A percentile compares a stretch with the other conserved stretches of the same genome.
phyloP scores from a whole-genome alignment of 64 coral and sea anemone genomes.

The Actinia tenebrosa region DNA sequence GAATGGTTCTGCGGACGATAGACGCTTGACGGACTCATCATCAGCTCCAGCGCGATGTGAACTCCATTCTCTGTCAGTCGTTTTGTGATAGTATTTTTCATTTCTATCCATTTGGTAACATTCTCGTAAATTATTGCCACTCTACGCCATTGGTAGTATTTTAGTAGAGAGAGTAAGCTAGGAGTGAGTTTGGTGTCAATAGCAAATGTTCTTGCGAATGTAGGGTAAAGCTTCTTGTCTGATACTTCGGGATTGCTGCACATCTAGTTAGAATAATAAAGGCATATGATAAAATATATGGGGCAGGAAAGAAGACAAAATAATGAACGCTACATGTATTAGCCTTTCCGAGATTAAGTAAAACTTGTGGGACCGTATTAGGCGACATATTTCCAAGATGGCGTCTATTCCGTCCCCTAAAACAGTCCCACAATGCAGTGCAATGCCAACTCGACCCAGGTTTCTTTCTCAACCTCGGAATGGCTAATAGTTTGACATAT shows the following conservation, averaged over 20 bases:
- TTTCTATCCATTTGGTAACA: constrained; percentile 91
- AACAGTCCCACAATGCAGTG: too few relatives aligned
- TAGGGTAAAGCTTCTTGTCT: constrained; percentile 79
- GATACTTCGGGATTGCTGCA: constrained; percentile 80
- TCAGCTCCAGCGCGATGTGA: constrained; percentile 45
- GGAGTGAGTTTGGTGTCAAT: constrained; percentile 69
- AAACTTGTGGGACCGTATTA: too few relatives aligned
- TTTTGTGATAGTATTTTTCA: constrained; percentile 72
- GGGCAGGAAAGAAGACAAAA: too few relatives aligned
- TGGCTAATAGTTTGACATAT: too few relatives aligned
- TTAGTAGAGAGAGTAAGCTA: constrained; percentile 67
- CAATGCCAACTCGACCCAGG: too few relatives aligned
- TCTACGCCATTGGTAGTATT: constrained; percentile 73
- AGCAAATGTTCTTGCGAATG: constrained; percentile 79
- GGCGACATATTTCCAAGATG: too few relatives aligned
- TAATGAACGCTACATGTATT: too few relatives aligned
- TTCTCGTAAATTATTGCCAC: constrained; percentile 86
- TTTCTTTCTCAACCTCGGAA: too few relatives aligned
- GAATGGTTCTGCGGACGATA: constrained; percentile 67
- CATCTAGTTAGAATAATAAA: constrained; percentile 48
- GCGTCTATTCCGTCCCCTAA: too few relatives aligned
- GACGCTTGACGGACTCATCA: constrained; percentile 37
- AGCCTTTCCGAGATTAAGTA: too few relatives aligned
- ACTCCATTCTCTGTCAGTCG: constrained; percentile 58
- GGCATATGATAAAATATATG: too few relatives aligned